Evolutionary conservation across 2,797 vertebrate genomes (phyloP), one percentile per base, ranked within the genome.

Genomic region (Parauchenoglanis punctatus): DNA sequence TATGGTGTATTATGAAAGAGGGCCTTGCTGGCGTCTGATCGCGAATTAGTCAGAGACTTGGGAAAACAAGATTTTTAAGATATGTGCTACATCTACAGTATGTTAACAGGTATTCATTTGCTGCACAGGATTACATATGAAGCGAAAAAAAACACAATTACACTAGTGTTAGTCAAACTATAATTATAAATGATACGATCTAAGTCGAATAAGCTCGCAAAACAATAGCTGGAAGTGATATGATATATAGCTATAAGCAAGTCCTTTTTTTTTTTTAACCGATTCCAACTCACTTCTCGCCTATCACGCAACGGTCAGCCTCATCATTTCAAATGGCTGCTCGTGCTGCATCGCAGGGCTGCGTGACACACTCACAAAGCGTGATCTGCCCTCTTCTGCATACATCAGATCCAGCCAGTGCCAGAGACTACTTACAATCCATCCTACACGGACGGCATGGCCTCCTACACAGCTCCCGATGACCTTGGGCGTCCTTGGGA

Each of bases 1-100:
- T 84, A 85, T 76, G 86, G 84, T 82, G 87, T 78, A 85, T 91
- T 89, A 90, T 65, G 46, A 91, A 85, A 86, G 84, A 77, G 89
- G 65, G 88, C 88, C 49, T 35, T 31, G 65, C 20, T 18, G 67
- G 83, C 76, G 67, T 31, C 56, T n/a, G 58, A 44, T 46, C 20
- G 8, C 1, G 40, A 25, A 3, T 59, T 61, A 83, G 82, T 65
- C 52, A 83, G 83, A 86, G 59, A 25, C 5, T 13, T 20, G 28
- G 3, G 15, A 23, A 70, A 31, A 28, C 2, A 28, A 28, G 49
- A 13, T n/a, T n/a, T 78, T 31, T n/a, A 8, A 54, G 17, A 35
- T 49, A 83, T 52, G 44, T 2, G n/a, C 7, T 31, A 52, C 25
- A 20, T 83, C 54, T 67, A 63, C 5, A 20, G 12, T 7, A 67